phyloP scores from a whole-genome alignment of 1,140 invertebrate genomes.

The Nasonia vitripennis region DNA sequence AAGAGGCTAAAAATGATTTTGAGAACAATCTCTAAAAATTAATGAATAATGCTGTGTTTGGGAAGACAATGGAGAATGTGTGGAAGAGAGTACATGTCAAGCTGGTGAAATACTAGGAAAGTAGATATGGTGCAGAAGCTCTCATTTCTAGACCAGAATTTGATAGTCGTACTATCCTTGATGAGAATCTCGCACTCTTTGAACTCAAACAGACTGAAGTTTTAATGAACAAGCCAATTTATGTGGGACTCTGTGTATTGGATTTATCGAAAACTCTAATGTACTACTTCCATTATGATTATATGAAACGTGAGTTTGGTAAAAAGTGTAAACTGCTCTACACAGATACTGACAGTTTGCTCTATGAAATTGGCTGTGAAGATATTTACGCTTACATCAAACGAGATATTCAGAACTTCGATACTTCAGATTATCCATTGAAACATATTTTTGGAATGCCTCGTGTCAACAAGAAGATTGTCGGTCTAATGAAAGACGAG shows the following conservation, averaged over 20 bases:
- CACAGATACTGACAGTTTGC: no score
- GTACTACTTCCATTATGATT: constrained; percentile 41
- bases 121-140: constrained; percentile 44
- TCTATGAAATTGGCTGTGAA: no score
- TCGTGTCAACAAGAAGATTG: no score
- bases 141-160: constrained; percentile 62
- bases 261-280: constrained; percentile 38
- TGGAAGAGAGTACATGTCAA: no score
- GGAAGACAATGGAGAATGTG: constrained; percentile 68
- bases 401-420: no score
- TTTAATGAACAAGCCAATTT: constrained; percentile 55
- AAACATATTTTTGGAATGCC: no score
- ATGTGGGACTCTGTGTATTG: constrained; percentile 52
- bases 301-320: no score
- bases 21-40: constrained; percentile 63
- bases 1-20: constrained; percentile 60
- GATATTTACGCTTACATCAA: no score
- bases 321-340: no score
- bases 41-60: constrained; percentile 63
- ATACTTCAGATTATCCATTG: no score
- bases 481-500: no score
- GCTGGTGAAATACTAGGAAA: constrained; percentile 24
- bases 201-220: no score
- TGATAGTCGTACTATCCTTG: constrained; percentile 42
- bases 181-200: constrained; percentile 15